A percentile compares a stretch with the other conserved stretches of the same genome.
phyloP scores from a whole-genome alignment of 1,140 invertebrate species.

The Hirudo medicinalis region DNA sequence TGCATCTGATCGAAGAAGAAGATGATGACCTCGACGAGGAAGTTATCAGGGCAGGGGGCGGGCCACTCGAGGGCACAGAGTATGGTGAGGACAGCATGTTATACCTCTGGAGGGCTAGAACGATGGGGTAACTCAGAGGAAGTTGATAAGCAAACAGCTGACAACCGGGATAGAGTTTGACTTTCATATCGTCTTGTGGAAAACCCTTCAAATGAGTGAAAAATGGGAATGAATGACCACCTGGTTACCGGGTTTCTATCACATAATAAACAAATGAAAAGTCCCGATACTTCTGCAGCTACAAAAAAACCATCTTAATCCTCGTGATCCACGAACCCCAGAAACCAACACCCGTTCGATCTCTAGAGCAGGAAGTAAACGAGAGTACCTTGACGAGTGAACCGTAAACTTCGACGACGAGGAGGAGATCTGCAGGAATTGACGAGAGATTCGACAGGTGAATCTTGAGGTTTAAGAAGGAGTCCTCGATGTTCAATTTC shows the following conservation, averaged over 20 bases:
- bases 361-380: too few relatives aligned
- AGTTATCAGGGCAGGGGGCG: too few relatives aligned
- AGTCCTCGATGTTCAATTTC: constrained; percentile 62
- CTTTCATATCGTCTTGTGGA: constrained; percentile 44
- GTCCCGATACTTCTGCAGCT: too few relatives aligned
- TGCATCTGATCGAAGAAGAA: too few relatives aligned
- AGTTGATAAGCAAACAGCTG: too few relatives aligned
- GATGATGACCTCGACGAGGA: too few relatives aligned
- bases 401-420: constrained; percentile 56
- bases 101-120: too few relatives aligned
- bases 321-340: neutral
- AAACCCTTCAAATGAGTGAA: constrained; percentile 34
- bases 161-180: constrained; percentile 24
- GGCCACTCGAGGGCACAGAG: too few relatives aligned
- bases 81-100: too few relatives aligned
- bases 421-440: constrained; percentile 49
- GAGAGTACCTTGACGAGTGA: constrained; percentile 50
- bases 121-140: too few relatives aligned
- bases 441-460: constrained; percentile 53
- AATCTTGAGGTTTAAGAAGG: constrained; percentile 57
- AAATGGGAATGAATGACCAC: too few relatives aligned
- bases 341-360: neutral
- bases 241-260: neutral
- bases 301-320: neutral
- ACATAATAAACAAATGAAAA: neutral